Conservation (phyloP, 2,113 vertebrate species). For the Ailuropoda melanoleuca region DNA sequence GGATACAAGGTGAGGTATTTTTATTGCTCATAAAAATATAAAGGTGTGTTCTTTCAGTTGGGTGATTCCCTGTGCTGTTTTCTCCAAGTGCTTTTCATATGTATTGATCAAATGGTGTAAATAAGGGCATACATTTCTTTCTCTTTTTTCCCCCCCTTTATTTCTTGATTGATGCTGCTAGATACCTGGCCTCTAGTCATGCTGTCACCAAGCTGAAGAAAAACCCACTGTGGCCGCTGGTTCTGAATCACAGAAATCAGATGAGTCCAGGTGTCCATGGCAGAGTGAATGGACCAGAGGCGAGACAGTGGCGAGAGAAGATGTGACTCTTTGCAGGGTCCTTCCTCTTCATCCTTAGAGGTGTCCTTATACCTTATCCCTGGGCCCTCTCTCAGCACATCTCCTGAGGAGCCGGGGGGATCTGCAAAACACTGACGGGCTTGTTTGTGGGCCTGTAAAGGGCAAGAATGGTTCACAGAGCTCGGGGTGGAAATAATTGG, state of each 20-base stretch:
- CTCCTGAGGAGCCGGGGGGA: background rate
- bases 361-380: background rate
- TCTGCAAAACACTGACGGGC: background rate
- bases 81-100: background rate
- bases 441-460: background rate
- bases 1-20: constrained; percentile 18
- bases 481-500: background rate
- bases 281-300: background rate
- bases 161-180: background rate
- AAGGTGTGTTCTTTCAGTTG: background rate
- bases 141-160: background rate
- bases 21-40: background rate
- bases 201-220: background rate
- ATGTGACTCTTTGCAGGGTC: background rate
- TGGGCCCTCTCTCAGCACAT: background rate
- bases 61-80: background rate
- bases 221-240: background rate
- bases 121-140: background rate
- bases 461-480: background rate
- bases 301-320: background rate
- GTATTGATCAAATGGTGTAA: background rate
- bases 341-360: background rate
- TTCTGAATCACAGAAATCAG: background rate
- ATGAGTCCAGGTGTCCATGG: background rate
- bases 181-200: background rate